These are phyloP conservation scores for Mormyrops boulengeri DNA, from an alignment of 2,797 vertebrate species.

Conservation along the genomic window DNA sequence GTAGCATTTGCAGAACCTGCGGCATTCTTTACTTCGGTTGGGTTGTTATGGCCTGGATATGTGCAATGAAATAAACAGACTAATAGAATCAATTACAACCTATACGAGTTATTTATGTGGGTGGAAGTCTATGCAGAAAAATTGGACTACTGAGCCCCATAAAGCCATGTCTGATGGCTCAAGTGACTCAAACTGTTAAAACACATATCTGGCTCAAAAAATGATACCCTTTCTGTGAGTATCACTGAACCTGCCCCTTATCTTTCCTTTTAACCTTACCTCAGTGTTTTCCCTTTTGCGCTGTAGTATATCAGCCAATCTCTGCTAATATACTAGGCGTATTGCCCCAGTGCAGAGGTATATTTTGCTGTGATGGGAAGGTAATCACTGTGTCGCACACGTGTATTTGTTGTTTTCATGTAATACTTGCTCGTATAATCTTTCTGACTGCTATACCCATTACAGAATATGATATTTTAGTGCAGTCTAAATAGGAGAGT, in stretches of 20 bases:
- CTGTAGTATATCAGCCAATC: neutral
- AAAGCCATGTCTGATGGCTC: neutral
- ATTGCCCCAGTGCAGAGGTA: neutral
- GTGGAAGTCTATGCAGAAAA: neutral
- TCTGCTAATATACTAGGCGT: neutral
- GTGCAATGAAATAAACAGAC: neutral
- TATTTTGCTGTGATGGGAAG: conserved; percentile 11
- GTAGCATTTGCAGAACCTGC: neutral
- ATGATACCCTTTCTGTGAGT: neutral
- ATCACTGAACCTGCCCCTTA: neutral
- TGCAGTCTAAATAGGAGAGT: neutral
- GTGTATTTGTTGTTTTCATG: neutral
- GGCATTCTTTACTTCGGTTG: neutral
- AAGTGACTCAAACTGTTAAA: neutral
- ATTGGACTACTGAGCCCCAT: neutral
- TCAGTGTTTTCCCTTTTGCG: neutral
- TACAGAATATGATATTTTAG: conserved; percentile 13
- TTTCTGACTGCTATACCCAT: neutral
- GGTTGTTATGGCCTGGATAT: neutral
- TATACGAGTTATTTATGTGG: neutral
- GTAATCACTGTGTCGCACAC: neutral
- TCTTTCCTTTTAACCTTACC: neutral
- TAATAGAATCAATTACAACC: neutral
- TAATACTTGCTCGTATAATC: conserved; percentile 29
- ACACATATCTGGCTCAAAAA: neutral